These are phyloP conservation scores for Lycaena phlaeas DNA, from an alignment of 2,888 invertebrate species.

Conservation along the genomic window DNA sequence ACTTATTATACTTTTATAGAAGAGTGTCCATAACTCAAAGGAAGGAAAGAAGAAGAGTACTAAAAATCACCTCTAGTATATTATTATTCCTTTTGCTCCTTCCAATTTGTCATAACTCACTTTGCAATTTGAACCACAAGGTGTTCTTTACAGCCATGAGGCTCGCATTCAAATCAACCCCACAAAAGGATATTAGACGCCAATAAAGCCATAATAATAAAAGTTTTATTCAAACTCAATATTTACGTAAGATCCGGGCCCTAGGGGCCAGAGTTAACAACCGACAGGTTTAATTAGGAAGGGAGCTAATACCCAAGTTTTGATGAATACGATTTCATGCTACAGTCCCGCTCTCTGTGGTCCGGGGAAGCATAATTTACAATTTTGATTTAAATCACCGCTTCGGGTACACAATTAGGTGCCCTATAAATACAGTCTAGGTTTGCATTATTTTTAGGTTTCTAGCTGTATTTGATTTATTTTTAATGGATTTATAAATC, in stretches of 20 bases:
- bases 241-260: conserved; percentile 49
- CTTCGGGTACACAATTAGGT: not conserved
- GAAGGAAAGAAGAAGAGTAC: too few relatives aligned
- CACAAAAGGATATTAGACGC: conserved; percentile 30
- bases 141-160: too few relatives aligned
- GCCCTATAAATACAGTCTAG: conserved; percentile 1
- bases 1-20: too few relatives aligned
- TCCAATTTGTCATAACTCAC: conserved; percentile 2
- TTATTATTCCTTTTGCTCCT: too few relatives aligned
- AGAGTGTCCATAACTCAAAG: too few relatives aligned
- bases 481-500: too few relatives aligned
- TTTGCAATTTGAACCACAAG: too few relatives aligned
- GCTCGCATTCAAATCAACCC: conserved; percentile 30
- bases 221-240: conserved; percentile 58
- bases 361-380: conserved; percentile 40
- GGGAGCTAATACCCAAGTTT: conserved; percentile 65
- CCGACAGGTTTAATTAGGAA: conserved; percentile 64
- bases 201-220: conserved; percentile 51
- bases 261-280: conserved; percentile 43
- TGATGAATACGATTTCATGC: conserved; percentile 67
- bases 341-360: conserved; percentile 29
- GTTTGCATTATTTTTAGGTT: not conserved
- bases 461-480: not conserved
- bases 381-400: conserved; percentile 51
- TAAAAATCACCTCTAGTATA: too few relatives aligned